Evolutionary conservation across 2,888 invertebrate genomes (phyloP).

Genomic region (Eupelmus urozonus): DNA sequence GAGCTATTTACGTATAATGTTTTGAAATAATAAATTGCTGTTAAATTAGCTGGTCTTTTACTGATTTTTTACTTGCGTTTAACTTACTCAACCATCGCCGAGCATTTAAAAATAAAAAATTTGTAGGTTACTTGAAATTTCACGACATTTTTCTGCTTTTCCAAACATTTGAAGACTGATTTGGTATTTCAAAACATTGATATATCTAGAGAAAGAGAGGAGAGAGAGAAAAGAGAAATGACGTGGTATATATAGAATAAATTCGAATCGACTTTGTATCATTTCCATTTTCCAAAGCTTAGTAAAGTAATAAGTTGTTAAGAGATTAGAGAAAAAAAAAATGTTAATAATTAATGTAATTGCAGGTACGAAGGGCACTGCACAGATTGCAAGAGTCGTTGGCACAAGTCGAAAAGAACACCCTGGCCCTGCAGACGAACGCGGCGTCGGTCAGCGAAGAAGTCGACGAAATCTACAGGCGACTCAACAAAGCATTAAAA

Average conservation of each 20-base stretch:
- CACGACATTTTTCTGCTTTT: conserved; percentile 39
- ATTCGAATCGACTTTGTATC: neutral
- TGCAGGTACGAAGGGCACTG: conserved; percentile 87
- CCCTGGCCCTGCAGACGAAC: conserved; percentile 91
- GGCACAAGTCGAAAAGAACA: conserved; percentile 91
- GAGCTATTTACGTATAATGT: conserved; percentile 26
- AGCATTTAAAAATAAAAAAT: neutral
- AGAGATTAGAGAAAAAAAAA: no score
- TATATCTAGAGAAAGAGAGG: no score
- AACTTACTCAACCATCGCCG: conserved; percentile 56
- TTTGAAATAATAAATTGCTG: no score
- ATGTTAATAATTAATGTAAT: neutral
- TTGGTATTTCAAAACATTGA: no score
- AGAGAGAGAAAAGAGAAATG: no score
- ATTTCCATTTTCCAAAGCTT: no score
- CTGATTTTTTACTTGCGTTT: neutral
- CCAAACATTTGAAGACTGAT: neutral
- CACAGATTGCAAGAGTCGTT: conserved; percentile 93
- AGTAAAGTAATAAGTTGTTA: no score
- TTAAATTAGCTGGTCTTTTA: neutral
- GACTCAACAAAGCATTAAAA: conserved; percentile 92
- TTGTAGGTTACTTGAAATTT: conserved; percentile 53
- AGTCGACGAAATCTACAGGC: conserved; percentile 93
- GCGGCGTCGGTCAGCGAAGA: conserved; percentile 94
- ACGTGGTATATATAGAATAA: conserved; percentile 3